A percentile compares a stretch with the other conserved stretches of the same genome.
These are phyloP conservation scores for Acrossocheilus fasciatus DNA, from an alignment of 2,797 vertebrate species.

Conservation along the genomic window DNA sequence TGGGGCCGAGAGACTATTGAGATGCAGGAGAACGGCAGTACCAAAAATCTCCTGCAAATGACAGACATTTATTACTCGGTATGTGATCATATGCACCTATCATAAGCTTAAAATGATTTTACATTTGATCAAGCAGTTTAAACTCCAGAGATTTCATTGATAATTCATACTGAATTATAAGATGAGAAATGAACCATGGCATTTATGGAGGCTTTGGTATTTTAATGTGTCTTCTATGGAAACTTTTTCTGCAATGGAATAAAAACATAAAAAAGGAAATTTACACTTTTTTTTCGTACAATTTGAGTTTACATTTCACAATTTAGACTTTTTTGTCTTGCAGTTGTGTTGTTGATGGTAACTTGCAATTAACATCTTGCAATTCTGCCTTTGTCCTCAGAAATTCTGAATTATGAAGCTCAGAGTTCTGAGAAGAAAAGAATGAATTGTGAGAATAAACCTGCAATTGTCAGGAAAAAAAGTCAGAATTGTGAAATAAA, in stretches of 20 bases:
- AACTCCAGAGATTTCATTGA: not conserved
- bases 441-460: not conserved
- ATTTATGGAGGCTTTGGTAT: not conserved
- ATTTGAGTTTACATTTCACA: not conserved
- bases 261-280: not conserved
- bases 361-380: not conserved
- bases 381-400: not conserved
- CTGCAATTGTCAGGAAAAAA: not conserved
- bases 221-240: not conserved
- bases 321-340: not conserved
- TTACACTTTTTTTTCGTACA: too few species aligned
- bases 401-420: not conserved
- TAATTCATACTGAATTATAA: not conserved
- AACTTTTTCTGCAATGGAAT: not conserved
- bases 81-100: conserved; percentile 56
- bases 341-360: not conserved
- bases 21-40: conserved; percentile 99
- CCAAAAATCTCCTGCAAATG: conserved; percentile 98
- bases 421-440: not conserved
- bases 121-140: not conserved
- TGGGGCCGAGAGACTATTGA: conserved; percentile 98
- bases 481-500: not conserved
- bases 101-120: not conserved
- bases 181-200: not conserved
- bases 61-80: conserved; percentile 97